Evolutionary conservation across 2,113 vertebrate genomes (phyloP).

Genomic region (Sclerurus mexicanus): DNA sequence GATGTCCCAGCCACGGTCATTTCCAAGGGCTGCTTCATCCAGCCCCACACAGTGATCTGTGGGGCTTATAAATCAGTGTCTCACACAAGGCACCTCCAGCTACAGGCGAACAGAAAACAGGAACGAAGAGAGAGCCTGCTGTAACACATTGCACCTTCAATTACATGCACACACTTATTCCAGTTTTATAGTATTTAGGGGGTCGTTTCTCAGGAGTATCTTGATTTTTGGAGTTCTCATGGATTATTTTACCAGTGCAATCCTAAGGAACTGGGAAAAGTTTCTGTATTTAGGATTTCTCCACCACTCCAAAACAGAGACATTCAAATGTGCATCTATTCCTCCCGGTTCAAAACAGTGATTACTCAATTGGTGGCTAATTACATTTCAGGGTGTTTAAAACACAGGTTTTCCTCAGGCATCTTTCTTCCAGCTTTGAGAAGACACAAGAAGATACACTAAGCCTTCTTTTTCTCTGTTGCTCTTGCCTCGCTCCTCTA

Average conservation of each 20-base stretch:
- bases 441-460: neutral
- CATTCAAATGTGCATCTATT: neutral
- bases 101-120: neutral
- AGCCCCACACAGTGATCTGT: accelerated
- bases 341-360: neutral
- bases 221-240: neutral
- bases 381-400: neutral
- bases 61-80: neutral
- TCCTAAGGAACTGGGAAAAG: accelerated
- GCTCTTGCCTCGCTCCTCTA: neutral
- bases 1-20: neutral
- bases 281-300: neutral
- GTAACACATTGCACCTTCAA: neutral
- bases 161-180: neutral
- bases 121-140: neutral
- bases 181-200: neutral
- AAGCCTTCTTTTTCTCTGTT: neutral
- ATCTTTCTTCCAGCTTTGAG: neutral
- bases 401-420: neutral
- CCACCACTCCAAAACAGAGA: neutral
- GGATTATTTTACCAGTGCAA: neutral
- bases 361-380: neutral
- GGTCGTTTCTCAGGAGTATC: neutral
- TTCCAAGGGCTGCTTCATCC: neutral
- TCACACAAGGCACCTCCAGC: neutral